phyloP scores from a whole-genome alignment of 1,140 invertebrate genomes.

The Matsumurasca onukii region DNA sequence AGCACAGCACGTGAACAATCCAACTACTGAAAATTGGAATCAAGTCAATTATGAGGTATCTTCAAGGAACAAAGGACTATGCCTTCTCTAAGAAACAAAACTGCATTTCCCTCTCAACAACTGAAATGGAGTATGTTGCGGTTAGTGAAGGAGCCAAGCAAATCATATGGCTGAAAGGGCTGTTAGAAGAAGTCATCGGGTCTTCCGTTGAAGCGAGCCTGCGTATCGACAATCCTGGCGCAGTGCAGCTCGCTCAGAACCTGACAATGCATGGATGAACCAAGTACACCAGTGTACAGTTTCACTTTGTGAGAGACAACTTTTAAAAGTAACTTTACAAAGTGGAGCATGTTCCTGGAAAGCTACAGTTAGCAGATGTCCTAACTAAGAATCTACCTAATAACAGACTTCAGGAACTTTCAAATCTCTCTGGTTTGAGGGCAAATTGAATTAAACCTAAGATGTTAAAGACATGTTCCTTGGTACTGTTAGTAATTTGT shows the following conservation, averaged over 20 bases:
- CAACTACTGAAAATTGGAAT: neutral
- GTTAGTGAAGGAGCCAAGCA: slow-evolving; percentile 48
- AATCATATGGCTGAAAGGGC: slow-evolving; percentile 46
- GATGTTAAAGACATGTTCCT: too few relatives aligned
- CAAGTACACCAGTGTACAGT: neutral
- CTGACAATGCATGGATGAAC: neutral
- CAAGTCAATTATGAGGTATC: slow-evolving; percentile 2
- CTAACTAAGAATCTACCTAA: neutral
- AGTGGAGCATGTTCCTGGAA: neutral
- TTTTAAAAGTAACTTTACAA: neutral
- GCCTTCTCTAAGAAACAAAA: slow-evolving; percentile 42
- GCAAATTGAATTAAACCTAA: neutral
- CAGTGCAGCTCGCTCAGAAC: too few relatives aligned
- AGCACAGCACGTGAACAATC: slow-evolving; percentile 1
- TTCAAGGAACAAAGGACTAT: slow-evolving; percentile 2
- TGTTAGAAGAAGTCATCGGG: neutral
- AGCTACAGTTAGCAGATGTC: neutral
- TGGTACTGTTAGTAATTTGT: too few relatives aligned
- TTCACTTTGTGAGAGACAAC: neutral
- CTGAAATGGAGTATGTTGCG: slow-evolving; percentile 52
- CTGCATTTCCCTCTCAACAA: slow-evolving; percentile 41
- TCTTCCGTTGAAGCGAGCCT: neutral
- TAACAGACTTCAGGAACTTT: too few relatives aligned
- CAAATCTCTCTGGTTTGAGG: neutral
- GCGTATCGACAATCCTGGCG: neutral